phyloP scores from a whole-genome alignment of 1,140 invertebrate genomes.

The Tetramorium parvispinum region DNA sequence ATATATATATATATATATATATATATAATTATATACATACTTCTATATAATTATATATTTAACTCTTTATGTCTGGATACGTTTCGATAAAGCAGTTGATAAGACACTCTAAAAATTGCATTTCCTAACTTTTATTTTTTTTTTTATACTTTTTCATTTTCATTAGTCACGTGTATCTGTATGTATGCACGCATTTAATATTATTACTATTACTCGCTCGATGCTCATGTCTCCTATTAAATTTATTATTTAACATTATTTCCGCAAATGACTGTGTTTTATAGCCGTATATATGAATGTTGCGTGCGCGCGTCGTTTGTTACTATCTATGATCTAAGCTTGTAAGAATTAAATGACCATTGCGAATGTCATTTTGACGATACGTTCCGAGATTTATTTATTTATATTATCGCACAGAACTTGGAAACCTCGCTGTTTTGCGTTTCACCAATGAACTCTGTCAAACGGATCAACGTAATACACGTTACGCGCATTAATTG shows the following conservation, averaged over 20 bases:
- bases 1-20: constrained; percentile 15
- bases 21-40: constrained; percentile 17
- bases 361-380: neutral
- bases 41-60: constrained; percentile 5
- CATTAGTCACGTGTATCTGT: constrained; percentile 7
- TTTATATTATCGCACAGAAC: constrained; percentile 32
- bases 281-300: constrained; percentile 56
- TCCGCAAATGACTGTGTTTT: constrained; percentile 14
- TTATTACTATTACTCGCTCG: constrained; percentile 47
- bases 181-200: neutral
- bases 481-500: constrained; percentile 18
- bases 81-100: constrained; percentile 2
- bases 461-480: neutral
- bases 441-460: neutral
- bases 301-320: constrained; percentile 42
- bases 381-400: constrained; percentile 40
- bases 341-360: constrained; percentile 62
- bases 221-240: constrained; percentile 25
- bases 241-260: constrained; percentile 17
- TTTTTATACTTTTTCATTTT: constrained; percentile 71
- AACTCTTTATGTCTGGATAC: neutral
- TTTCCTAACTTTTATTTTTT: constrained; percentile 64
- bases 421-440: constrained; percentile 20
- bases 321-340: constrained; percentile 62
- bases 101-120: constrained; percentile 35